Conservation (phyloP, 2,888 invertebrate species). For the Exocentrus adspersus region DNA sequence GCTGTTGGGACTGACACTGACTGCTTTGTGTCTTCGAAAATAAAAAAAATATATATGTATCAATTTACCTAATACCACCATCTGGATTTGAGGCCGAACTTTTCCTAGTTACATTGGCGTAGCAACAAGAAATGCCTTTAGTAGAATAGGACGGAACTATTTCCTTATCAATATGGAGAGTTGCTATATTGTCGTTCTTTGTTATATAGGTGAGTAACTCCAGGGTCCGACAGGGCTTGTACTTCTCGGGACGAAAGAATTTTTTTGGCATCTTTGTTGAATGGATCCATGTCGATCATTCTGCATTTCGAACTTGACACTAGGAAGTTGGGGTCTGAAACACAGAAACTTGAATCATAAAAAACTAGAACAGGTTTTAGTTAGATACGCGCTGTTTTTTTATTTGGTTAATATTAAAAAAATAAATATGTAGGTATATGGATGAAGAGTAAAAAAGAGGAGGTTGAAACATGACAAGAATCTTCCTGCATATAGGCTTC, state of each 20-base stretch:
- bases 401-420: too few relatives aligned
- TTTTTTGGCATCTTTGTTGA: constrained; percentile 67
- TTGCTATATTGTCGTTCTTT: constrained; percentile 54
- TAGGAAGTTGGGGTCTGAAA: constrained; percentile 61
- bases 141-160: constrained; percentile 53
- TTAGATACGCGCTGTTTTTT: too few relatives aligned
- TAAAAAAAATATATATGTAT: too few relatives aligned
- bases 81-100: constrained; percentile 47
- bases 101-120: constrained; percentile 51
- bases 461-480: too few relatives aligned
- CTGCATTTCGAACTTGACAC: constrained; percentile 72
- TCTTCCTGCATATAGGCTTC: too few relatives aligned
- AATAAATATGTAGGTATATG: too few relatives aligned
- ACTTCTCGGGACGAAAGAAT: constrained; percentile 66
- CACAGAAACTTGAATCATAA: too few relatives aligned
- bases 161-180: constrained; percentile 55
- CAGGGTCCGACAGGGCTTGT: constrained; percentile 66
- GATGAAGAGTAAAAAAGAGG: too few relatives aligned
- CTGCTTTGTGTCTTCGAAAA: too few relatives aligned
- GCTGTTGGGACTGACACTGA: too few relatives aligned
- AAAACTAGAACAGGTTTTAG: too few relatives aligned
- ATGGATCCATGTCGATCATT: constrained; percentile 71
- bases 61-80: constrained; percentile 50
- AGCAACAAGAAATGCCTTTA: constrained; percentile 52
- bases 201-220: constrained; percentile 57